These are phyloP conservation scores for Lasius platythorax DNA, from an alignment of 2,888 invertebrate genomes.

Conservation along the genomic window DNA sequence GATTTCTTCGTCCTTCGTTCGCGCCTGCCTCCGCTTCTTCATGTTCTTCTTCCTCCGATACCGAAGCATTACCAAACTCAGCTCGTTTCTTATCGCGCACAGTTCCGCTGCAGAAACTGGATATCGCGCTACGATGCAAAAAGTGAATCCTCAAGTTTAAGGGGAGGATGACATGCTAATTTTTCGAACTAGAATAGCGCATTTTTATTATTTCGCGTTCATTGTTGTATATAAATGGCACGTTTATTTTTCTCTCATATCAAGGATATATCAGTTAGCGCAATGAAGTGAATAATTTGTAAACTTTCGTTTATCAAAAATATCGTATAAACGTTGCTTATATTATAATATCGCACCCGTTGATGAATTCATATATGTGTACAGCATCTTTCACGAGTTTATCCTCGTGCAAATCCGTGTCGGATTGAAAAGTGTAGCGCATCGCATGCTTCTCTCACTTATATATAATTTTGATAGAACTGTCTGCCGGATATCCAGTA, in stretches of 20 bases:
- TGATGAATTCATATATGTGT: neutral
- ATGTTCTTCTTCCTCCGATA: slow-evolving; percentile 6
- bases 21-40: slow-evolving; percentile 19
- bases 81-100: slow-evolving; percentile 35
- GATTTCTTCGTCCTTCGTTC: slow-evolving; percentile 29
- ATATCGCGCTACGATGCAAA: slow-evolving; percentile 13
- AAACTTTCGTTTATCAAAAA: neutral
- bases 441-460: neutral
- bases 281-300: neutral
- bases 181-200: neutral
- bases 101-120: neutral
- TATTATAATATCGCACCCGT: neutral
- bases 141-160: neutral
- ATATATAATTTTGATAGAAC: slow-evolving; percentile 48
- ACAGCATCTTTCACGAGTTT: neutral
- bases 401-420: slow-evolving; percentile 2
- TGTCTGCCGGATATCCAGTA: slow-evolving; percentile 30
- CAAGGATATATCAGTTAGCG: neutral
- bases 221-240: neutral
- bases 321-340: neutral
- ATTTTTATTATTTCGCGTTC: slow-evolving; percentile 6
- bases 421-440: slow-evolving; percentile 19
- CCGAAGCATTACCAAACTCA: slow-evolving; percentile 31
- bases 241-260: neutral
- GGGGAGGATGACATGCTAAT: slow-evolving; percentile 14